A percentile compares a stretch with the other conserved stretches of the same genome.
These are phyloP conservation scores for Pampus argenteus DNA, from an alignment of 2,797 vertebrate genomes.

Conservation along the genomic window DNA sequence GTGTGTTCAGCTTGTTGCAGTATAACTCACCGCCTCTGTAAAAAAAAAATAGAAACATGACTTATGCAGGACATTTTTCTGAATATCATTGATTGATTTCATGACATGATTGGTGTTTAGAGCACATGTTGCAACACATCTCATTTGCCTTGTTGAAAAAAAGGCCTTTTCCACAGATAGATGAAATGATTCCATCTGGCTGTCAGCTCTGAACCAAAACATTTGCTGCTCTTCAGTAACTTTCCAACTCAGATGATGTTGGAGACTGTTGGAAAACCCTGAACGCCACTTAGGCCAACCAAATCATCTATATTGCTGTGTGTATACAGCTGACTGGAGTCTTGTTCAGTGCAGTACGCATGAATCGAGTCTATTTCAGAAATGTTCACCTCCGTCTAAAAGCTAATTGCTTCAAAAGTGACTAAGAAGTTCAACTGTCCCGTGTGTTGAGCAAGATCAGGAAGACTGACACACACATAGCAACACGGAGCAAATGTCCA, in stretches of 20 bases:
- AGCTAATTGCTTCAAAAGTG: neutral
- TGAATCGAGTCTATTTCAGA: too few relatives aligned
- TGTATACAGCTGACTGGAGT: neutral
- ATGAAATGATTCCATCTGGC: constrained; percentile 22
- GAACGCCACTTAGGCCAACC: constrained; percentile 18
- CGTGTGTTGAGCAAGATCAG: too few relatives aligned
- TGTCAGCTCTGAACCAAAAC: constrained; percentile 15
- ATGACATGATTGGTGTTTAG: neutral
- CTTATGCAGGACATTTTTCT: neutral
- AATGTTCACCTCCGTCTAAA: neutral
- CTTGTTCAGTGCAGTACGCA: too few relatives aligned
- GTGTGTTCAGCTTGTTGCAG: too few relatives aligned
- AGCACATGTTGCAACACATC: neutral
- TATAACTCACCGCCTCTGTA: too few relatives aligned
- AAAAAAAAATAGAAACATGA: neutral
- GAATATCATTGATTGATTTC: neutral
- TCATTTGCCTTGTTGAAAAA: neutral
- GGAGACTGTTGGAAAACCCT: constrained; percentile 59
- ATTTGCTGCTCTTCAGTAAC: constrained; percentile 18
- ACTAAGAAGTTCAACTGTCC: neutral
- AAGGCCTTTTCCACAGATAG: constrained; percentile 11
- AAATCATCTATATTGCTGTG: constrained; percentile 9
- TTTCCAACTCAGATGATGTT: constrained; percentile 37
- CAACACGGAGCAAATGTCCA: neutral
- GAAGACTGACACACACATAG: too few relatives aligned